Evolutionary conservation across 2,888 invertebrate genomes (phyloP).

Genomic region (Rotaria sp.): DNA sequence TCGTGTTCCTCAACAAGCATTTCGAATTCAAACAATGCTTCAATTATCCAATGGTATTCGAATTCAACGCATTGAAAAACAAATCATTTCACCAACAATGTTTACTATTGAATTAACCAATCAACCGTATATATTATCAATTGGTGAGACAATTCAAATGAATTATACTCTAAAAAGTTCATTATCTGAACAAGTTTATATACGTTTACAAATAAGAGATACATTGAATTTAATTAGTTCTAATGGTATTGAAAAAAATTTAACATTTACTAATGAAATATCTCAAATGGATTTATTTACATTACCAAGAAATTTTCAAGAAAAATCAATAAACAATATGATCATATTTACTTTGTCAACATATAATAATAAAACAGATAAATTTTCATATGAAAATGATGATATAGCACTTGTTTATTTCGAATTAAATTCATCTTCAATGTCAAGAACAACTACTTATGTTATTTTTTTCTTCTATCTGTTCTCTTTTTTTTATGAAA

Average conservation of each 20-base stretch:
- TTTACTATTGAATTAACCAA: neutral
- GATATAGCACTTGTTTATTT: neutral
- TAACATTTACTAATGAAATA: neutral
- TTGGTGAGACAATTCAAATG: neutral
- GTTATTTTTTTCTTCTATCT: too few species aligned
- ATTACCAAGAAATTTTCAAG: neutral
- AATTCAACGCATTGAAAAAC: conserved; percentile 13
- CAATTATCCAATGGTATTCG: neutral
- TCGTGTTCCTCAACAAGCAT: neutral
- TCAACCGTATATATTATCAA: neutral
- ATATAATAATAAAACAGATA: neutral
- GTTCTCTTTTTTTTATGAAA: too few species aligned
- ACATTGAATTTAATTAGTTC: neutral
- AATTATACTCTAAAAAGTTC: neutral
- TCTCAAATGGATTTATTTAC: neutral
- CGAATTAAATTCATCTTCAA: neutral
- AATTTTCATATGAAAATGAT: neutral
- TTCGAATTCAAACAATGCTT: neutral
- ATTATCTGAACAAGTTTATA: neutral
- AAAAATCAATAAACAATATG: neutral
- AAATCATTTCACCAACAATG: neutral
- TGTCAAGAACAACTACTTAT: neutral
- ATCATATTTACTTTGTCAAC: neutral
- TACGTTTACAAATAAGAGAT: neutral
- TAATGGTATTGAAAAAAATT: neutral